Base-by-base conservation (phyloP, 1,140 invertebrate genomes). In the Zeugodacus cucurbitae region DNA sequence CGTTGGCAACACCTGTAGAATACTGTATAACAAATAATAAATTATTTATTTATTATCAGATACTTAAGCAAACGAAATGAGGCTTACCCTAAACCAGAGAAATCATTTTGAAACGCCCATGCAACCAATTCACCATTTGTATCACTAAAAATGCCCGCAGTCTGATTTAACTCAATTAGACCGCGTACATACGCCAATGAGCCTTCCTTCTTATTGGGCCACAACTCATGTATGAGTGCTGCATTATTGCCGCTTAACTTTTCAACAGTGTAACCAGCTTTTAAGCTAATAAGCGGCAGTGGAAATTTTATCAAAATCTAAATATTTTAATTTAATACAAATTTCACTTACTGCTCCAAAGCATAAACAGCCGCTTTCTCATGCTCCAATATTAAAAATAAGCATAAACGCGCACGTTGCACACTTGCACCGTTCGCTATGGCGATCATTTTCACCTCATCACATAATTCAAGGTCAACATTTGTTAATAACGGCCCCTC, bases 71-170 rank as follows among this genome's bases (percentile, higher is more conserved):
- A 48, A 37, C 48, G 2, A 44, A 54, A 70, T 11, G 44, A 54
- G 4, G 57, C 90, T 64, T 87, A 91, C 91, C 90, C 91, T 59
- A 92, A 48, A 1, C 92, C 92, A 0, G 90, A 87, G 64, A 91
- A 93, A 86, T 93, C 92, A 44, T 93, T 93, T 88, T 93, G 92
- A 29, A 93, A 91, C 58, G 92, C 92, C 92, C 92, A 93, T 34
- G 90, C 91, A 14, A 93, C 87, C 70, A 93, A 78, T 58, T 70
- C 88, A 26, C 90, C 89, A 7, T 90, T 90, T 54, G 90, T 89
- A 14, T 89, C 87, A 57, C 44, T 62, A 58, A 89, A 91, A 37
- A 90, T 89, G 0, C 91, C 92, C 58, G 92, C 29, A 6, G 90
- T 89, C n/a, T 88, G 88, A 67, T 93, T 93, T 59, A 90, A 87